phyloP scores from a whole-genome alignment of 1,140 invertebrate genomes.

The Zophobas morio region DNA sequence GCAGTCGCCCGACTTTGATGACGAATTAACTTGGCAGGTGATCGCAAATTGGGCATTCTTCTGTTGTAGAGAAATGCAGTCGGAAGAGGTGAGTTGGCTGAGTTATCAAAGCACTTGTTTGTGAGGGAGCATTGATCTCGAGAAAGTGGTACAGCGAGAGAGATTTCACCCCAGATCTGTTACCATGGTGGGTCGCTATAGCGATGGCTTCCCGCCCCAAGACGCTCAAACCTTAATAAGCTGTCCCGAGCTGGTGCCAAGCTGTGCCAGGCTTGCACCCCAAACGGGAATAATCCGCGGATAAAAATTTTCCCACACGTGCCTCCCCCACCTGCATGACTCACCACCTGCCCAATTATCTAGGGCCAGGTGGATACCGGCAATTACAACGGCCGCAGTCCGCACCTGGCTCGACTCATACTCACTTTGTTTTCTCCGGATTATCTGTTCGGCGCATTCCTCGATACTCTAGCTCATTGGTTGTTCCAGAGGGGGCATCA shows the following conservation, averaged over 20 bases:
- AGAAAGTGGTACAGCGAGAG: constrained; percentile 28
- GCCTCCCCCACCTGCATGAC: constrained; percentile 45
- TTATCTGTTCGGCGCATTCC: neutral
- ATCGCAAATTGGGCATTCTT: constrained; percentile 9
- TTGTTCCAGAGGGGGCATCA: constrained; percentile 61
- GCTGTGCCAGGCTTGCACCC: constrained; percentile 17
- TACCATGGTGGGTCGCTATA: constrained; percentile 64
- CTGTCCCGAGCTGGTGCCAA: constrained; percentile 22
- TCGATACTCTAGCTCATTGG: constrained; percentile 50
- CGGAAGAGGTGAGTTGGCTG: constrained; percentile 10
- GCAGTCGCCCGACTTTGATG: constrained; percentile 1
- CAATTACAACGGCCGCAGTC: constrained; percentile 12
- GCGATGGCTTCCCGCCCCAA: constrained; percentile 50
- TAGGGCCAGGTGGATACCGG: constrained; percentile 47
- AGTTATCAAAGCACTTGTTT: neutral
- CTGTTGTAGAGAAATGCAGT: constrained; percentile 1
- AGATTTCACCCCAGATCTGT: constrained; percentile 57
- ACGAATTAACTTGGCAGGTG: constrained; percentile 27
- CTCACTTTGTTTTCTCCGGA: neutral
- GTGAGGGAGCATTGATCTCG: constrained; percentile 4
- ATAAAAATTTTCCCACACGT: constrained; percentile 50
- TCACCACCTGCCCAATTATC: constrained; percentile 55
- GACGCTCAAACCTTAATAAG: neutral
- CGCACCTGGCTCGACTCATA: neutral
- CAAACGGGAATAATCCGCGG: constrained; percentile 1